Conservation (phyloP, 2,113 vertebrate genomes). For the Corvus moneduloides region DNA sequence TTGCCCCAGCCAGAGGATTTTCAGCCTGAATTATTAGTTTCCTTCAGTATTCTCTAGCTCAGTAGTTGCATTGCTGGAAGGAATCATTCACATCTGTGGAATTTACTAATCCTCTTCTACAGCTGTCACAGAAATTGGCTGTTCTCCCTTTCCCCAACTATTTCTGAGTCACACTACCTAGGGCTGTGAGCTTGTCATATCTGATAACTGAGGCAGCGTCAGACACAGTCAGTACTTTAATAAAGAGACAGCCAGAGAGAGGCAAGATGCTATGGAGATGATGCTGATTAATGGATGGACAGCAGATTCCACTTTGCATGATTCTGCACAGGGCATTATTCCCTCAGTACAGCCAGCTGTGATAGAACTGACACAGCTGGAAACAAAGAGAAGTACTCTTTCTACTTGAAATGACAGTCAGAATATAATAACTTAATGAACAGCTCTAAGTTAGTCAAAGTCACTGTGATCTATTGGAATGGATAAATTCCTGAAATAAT, state of each 20-base stretch:
- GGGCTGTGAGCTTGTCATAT: constrained; percentile 21
- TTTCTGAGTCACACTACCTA: constrained; percentile 21
- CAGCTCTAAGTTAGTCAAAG: background rate
- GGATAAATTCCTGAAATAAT: background rate
- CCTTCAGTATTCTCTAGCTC: background rate
- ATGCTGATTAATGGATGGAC: background rate
- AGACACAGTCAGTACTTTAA: background rate
- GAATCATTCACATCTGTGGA: constrained; percentile 24
- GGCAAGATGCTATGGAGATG: background rate
- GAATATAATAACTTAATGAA: background rate
- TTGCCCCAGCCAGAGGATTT: background rate
- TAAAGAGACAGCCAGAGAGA: background rate
- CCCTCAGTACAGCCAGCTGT: background rate
- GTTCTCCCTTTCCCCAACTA: background rate
- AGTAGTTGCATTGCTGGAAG: background rate
- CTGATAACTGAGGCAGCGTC: background rate
- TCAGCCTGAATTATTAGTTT: background rate
- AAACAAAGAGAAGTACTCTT: background rate
- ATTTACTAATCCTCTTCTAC: constrained; percentile 18
- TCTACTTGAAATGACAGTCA: background rate
- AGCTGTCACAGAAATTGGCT: constrained; percentile 25
- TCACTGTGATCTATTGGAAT: background rate
- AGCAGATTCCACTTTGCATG: background rate
- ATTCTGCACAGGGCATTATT: background rate
- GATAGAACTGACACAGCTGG: background rate